Percentiles rank a stretch among this genome's conserved stretches.
Evolutionary conservation across 2,888 invertebrate species (phyloP).

Genomic region (Perizoma affinitatum): DNA sequence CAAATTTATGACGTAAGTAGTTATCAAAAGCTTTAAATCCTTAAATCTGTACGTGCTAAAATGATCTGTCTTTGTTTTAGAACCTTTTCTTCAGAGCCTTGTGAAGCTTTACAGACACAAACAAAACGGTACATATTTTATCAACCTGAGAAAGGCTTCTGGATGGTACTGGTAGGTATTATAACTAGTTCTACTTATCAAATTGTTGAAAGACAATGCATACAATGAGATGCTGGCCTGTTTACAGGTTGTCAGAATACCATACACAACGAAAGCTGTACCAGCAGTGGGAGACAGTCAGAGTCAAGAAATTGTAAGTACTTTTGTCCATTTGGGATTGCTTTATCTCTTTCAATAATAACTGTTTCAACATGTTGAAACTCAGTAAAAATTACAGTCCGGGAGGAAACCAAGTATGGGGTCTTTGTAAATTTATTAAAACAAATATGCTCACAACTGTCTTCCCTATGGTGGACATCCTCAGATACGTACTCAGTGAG

Average conservation of each 20-base stretch:
- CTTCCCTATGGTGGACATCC: too few relatives aligned
- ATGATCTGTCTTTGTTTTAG: conserved; percentile 73
- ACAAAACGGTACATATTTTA: conserved; percentile 94
- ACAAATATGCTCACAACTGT: too few relatives aligned
- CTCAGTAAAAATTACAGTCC: too few relatives aligned
- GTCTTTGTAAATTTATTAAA: too few relatives aligned
- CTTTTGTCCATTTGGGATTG: not conserved
- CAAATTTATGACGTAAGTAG: conserved; percentile 94
- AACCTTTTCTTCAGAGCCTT: conserved; percentile 91
- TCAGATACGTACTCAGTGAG: too few relatives aligned
- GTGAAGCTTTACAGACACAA: conserved; percentile 94
- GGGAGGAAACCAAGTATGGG: too few relatives aligned
- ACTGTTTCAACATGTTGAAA: too few relatives aligned
- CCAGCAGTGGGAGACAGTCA: conserved; percentile 91
- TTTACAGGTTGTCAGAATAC: conserved; percentile 89
- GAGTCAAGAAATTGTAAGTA: conserved; percentile 88
- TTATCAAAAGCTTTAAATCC: too few relatives aligned
- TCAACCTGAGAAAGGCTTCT: conserved; percentile 93
- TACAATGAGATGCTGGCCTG: not conserved
- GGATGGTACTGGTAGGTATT: conserved; percentile 93
- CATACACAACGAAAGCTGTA: conserved; percentile 86
- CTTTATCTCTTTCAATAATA: too few relatives aligned
- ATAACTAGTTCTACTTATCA: too few relatives aligned
- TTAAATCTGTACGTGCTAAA: too few relatives aligned
- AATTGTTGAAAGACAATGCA: not conserved